phyloP scores from a whole-genome alignment of 2,113 vertebrate genomes.

The Strigops habroptila region DNA sequence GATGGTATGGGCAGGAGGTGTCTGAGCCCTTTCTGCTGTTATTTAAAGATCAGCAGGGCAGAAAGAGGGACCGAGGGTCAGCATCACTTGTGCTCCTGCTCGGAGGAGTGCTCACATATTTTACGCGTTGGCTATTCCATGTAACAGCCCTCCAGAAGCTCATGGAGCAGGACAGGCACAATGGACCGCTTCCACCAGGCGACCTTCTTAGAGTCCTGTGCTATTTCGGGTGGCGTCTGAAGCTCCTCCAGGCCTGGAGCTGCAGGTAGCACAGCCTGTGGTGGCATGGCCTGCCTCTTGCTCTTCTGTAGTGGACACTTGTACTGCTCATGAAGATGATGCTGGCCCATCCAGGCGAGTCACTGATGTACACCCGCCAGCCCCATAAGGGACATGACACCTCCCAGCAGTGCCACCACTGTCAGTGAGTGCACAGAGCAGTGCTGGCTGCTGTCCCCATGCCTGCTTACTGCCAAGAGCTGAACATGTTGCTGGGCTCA shows the following conservation, averaged over 20 bases:
- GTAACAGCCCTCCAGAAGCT: not conserved
- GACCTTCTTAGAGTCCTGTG: not conserved
- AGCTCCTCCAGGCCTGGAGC: not conserved
- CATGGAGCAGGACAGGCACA: not conserved
- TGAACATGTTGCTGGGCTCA: not conserved
- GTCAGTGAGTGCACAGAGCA: not conserved
- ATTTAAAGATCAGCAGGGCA: not conserved
- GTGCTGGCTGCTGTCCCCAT: not conserved
- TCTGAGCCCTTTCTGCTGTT: not conserved
- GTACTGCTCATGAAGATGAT: not conserved
- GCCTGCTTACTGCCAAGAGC: not conserved
- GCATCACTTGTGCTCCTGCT: not conserved
- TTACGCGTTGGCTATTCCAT: not conserved
- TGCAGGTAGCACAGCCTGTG: rapidly evolving
- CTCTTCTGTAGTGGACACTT: not conserved
- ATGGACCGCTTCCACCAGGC: not conserved
- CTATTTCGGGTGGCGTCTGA: not conserved
- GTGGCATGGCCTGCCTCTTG: not conserved
- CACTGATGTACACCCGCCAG: not conserved
- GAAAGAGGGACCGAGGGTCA: constrained; percentile 5
- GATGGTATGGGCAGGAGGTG: not conserved
- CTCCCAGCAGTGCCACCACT: not conserved
- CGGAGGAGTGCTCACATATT: not conserved
- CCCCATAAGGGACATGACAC: not conserved
- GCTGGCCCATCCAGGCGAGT: not conserved